Evolutionary conservation across 1,140 invertebrate species (phyloP).

Genomic region (Nasonia longicornis): DNA sequence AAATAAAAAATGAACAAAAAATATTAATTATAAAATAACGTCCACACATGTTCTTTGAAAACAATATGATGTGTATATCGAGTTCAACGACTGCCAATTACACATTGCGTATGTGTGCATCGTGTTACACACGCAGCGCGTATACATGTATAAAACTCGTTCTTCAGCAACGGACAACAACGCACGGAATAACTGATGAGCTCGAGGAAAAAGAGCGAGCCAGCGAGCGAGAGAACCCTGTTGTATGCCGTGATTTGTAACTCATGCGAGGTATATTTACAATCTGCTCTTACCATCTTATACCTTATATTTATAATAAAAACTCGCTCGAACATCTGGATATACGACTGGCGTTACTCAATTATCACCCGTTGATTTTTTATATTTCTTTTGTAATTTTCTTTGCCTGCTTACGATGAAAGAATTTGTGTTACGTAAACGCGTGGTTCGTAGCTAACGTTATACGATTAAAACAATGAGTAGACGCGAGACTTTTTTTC

Average conservation of each 20-base stretch:
- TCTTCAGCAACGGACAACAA: slow-evolving; percentile 24
- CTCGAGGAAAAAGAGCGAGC: not conserved
- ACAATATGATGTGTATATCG: slow-evolving; percentile 35
- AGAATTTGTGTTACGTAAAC: too few relatives aligned
- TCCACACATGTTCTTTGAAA: slow-evolving; percentile 30
- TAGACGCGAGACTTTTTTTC: too few relatives aligned
- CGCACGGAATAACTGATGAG: slow-evolving; percentile 41
- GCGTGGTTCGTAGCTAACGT: too few relatives aligned
- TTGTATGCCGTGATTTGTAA: slow-evolving; percentile 40
- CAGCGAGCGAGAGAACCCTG: not conserved
- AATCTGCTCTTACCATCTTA: slow-evolving; percentile 29
- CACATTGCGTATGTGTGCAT: slow-evolving; percentile 32
- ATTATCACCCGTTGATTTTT: not conserved
- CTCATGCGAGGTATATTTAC: slow-evolving; percentile 33
- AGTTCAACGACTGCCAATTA: slow-evolving; percentile 44
- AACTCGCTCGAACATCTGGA: slow-evolving; percentile 38
- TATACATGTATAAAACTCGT: slow-evolving; percentile 26
- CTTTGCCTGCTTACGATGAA: not conserved
- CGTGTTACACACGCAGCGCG: not conserved
- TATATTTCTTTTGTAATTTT: not conserved
- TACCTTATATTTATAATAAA: slow-evolving; percentile 46
- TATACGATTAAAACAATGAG: too few relatives aligned
- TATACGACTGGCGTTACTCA: not conserved
- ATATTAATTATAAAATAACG: slow-evolving; percentile 39
- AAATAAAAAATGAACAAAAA: slow-evolving; percentile 18